phyloP scores from a whole-genome alignment of 1,140 invertebrate species.

The Caenorhabditis latens region DNA sequence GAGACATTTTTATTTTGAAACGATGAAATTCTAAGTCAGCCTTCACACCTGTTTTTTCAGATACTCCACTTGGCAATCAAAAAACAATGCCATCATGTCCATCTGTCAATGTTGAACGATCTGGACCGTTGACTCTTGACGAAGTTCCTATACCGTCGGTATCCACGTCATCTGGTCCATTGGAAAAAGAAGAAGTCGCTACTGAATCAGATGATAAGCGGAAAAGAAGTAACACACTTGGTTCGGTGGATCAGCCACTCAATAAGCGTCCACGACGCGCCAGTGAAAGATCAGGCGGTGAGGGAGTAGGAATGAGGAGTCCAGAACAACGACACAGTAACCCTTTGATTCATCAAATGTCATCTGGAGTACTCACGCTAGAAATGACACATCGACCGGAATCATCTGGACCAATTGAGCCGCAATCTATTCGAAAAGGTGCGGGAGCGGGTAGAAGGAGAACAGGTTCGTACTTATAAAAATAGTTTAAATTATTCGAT shows the following conservation, averaged over 20 bases:
- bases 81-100: background rate
- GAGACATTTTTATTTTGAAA: no score
- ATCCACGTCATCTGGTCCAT: background rate
- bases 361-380: background rate
- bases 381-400: background rate
- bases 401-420: background rate
- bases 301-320: no score
- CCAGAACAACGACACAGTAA: background rate
- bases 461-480: background rate
- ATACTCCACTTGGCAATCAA: background rate
- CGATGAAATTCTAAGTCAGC: no score
- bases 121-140: slow-evolving; percentile 9
- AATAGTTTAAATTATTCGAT: no score
- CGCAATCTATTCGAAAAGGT: background rate
- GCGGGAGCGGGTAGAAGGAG: background rate
- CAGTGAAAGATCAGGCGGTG: background rate
- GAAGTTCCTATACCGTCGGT: background rate
- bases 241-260: background rate
- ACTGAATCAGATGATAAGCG: background rate
- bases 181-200: background rate
- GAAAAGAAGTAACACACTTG: background rate
- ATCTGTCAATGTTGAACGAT: background rate
- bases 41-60: background rate
- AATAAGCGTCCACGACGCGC: background rate
- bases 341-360: background rate